A percentile compares a stretch with the other conserved stretches of the same genome.
phyloP scores from a whole-genome alignment of 2,888 invertebrate genomes.

The Odiellus spinosus region DNA sequence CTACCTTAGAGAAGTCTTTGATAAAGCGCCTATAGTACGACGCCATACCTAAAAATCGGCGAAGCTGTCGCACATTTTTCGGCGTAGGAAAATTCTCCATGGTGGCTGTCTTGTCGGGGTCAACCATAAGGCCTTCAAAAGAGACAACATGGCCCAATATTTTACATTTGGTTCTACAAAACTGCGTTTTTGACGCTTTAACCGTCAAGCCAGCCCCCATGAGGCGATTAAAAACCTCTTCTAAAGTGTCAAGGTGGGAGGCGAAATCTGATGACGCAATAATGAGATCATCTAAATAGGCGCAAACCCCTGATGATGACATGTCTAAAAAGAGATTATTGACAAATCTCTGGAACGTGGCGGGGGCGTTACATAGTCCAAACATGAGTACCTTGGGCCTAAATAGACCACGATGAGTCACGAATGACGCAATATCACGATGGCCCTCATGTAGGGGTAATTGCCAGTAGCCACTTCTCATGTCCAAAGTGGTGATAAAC shows the following conservation, averaged over 20 bases:
- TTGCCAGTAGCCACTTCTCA: slow-evolving; percentile 16
- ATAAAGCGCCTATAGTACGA: slow-evolving; percentile 7
- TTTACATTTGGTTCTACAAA: slow-evolving; percentile 9
- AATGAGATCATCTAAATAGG: slow-evolving; percentile 21
- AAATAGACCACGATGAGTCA: slow-evolving; percentile 9
- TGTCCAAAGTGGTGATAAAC: slow-evolving; percentile 10
- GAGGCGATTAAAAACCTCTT: slow-evolving; percentile 14
- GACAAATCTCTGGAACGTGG: slow-evolving; percentile 13
- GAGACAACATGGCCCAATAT: slow-evolving; percentile 11
- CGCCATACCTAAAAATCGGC: background rate
- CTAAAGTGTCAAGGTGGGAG: slow-evolving; percentile 12
- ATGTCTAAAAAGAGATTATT: slow-evolving; percentile 10
- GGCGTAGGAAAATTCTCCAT: slow-evolving; percentile 9
- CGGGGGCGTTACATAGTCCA: slow-evolving; percentile 13
- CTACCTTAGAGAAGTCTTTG: slow-evolving; percentile 1
- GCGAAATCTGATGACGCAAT: slow-evolving; percentile 16
- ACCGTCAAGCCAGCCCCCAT: slow-evolving; percentile 15
- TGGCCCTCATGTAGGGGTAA: slow-evolving; percentile 8
- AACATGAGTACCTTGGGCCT: slow-evolving; percentile 12
- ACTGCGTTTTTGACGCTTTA: slow-evolving; percentile 17
- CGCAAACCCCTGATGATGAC: slow-evolving; percentile 14
- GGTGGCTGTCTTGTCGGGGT: slow-evolving; percentile 3
- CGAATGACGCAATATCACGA: slow-evolving; percentile 17
- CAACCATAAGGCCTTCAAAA: slow-evolving; percentile 2
- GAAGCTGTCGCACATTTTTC: slow-evolving; percentile 4